Evolutionary conservation across 2,888 invertebrate genomes (phyloP), one percentile per base, ranked within the genome.

Genomic region (Polyploca ridens): DNA sequence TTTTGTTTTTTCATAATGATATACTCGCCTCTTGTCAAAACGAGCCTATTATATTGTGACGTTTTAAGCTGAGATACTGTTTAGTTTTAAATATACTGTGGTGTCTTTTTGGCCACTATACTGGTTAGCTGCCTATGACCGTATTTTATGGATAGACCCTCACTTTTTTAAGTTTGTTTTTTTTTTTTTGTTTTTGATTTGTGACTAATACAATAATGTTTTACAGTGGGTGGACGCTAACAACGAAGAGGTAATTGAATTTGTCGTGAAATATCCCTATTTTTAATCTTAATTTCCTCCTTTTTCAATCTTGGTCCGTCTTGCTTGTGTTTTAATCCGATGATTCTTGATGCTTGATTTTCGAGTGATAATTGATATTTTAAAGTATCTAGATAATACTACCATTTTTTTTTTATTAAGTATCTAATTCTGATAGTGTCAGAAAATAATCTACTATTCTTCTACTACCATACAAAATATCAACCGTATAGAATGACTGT

Each of bases 151-250:
- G 60, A 63, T 58, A 33, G 27, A 54, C 49, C 72, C 60, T 64
- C 69, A 66, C 69, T 64, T 67, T 73, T 73, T 74, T 69, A 68
- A 75, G 65, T 81, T 8, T 19, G 69, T 73, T 71, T 70, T 68
- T 81, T 75, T 61, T 68, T 33, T 73, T 77, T 84, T 74, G 76
- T 76, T 80, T 76, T 81, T 78, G 75, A 73, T 81, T 70, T 85
- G 87, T 94, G 84, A 91, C 92, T 92, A 92, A 93, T 95, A 69
- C 66, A 81, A 86, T 87, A 90, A 92, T 93, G 85, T 93, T 91
- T 94, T 93, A 82, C 95, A 95, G 95, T 96, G 96, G 96, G 95
- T 95, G 91, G 95, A 95, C 93, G 95, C 95, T 91, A 95, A 95
- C 93, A 95, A 94, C 89, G 95, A 95, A 77, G 95, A 95, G 96